Evolutionary conservation across 2,797 vertebrate genomes (phyloP), one percentile per base, ranked within the genome.

Genomic region (Brachyalestes nurse): DNA sequence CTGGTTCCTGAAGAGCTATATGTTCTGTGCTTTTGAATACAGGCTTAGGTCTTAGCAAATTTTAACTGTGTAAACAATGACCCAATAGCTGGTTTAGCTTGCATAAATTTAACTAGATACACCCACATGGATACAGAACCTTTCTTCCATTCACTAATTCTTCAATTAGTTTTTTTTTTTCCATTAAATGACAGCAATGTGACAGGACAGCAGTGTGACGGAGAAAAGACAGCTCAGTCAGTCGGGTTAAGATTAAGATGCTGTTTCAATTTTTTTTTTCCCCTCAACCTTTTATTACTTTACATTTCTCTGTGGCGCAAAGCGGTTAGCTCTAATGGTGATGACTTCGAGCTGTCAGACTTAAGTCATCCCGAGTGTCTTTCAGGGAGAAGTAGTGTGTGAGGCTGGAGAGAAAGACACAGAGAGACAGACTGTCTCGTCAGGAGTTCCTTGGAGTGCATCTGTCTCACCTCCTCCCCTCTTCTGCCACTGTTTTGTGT

Each of bases 391-490:
- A 28, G 51, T 51, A 72, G 40, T 17, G 71, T 28, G 60, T 14
- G 53, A 80, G 49, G 42, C 51, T 75, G 65, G 66, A 51, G 79
- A 58, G 47, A 23, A 49, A 49, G 61, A 81, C 81, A 90, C 90
- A 92, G 81, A 92, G 91, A 92, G 92, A 91, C 89, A 92, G 93
- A 91, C 92, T 94, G 94, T 91, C 91, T 91, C 92, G 88, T 78
- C 66, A 67, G 45, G 93, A 90, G 93, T 93, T 95, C 95, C 90
- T 92, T 93, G 91, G 94, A 95, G 94, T 95, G 93, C 94, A 95
- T 95, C 94, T 95, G 94, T 93, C 94, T 94, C 90, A 88, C 92
- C 92, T 93, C 88, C 92, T 90, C 92, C 93, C 92, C 85, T 88
- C 91, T 92, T 88, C 5, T 90, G 91, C 93, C 92, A 88, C 91